phyloP scores from a whole-genome alignment of 2,113 vertebrate species.

The Sciurus niger region DNA sequence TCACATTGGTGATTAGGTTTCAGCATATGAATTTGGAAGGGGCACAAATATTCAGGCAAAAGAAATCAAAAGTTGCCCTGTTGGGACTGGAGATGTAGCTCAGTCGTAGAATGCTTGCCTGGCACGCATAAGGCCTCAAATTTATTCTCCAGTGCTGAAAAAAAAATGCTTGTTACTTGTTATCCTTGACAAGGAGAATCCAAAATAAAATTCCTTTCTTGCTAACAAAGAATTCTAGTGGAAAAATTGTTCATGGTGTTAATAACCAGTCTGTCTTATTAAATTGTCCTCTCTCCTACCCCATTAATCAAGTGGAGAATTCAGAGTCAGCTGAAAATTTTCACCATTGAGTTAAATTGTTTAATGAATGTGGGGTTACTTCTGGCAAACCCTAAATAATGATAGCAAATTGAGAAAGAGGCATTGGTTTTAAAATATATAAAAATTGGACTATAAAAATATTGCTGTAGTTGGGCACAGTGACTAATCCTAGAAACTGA shows the following conservation, averaged over 20 bases:
- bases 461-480: neutral
- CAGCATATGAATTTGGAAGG: neutral
- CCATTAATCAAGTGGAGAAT: slow-evolving; percentile 56
- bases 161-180: neutral
- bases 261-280: slow-evolving; percentile 70
- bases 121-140: neutral
- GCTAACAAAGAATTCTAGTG: slow-evolving; percentile 44
- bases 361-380: slow-evolving; percentile 70
- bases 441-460: slow-evolving; percentile 36
- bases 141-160: neutral
- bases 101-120: neutral
- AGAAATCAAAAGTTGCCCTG: neutral
- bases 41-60: neutral
- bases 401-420: slow-evolving; percentile 39
- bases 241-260: slow-evolving; percentile 59
- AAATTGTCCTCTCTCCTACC: slow-evolving; percentile 38
- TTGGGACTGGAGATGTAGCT: neutral
- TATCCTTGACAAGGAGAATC: slow-evolving; percentile 40
- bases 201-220: slow-evolving; percentile 60
- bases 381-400: slow-evolving; percentile 64
- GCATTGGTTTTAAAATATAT: slow-evolving; percentile 40
- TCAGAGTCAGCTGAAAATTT: slow-evolving; percentile 64
- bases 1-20: neutral
- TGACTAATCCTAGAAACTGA: too few relatives aligned
- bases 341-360: slow-evolving; percentile 66